These are phyloP conservation scores for Cassiopea andromeda DNA, from an alignment of 30 jellyfish, hydroid and myxozoan genomes.

Conservation along the genomic window DNA sequence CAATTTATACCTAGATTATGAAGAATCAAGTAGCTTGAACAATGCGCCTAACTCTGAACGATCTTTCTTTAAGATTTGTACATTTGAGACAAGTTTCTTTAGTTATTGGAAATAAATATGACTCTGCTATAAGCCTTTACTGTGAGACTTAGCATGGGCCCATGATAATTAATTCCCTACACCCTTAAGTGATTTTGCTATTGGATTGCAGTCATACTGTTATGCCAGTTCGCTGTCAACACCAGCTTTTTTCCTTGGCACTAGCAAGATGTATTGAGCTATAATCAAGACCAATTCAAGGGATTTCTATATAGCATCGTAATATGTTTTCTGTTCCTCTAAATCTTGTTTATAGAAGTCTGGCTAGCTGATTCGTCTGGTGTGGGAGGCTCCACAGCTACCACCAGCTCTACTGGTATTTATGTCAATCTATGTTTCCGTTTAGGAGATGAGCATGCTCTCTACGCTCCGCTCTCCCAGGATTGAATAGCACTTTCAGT, in stretches of 20 bases:
- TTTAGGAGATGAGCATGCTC: conserved; percentile 13
- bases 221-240: neutral
- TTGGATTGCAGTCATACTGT: no score
- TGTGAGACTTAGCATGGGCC: no score
- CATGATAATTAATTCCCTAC: no score
- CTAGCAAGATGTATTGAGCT: neutral
- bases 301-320: conserved; percentile 16
- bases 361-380: conserved; percentile 59
- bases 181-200: no score
- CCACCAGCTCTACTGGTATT: conserved; percentile 73
- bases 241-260: conserved; percentile 14
- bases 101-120: no score
- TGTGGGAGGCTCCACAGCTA: conserved; percentile 56
- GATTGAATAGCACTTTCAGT: conserved; percentile 9
- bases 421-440: conserved; percentile 44
- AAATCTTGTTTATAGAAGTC: conserved; percentile 62
- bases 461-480: conserved; percentile 1
- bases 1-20: no score
- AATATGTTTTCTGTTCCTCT: conserved; percentile 50
- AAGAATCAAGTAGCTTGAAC: no score
- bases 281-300: neutral
- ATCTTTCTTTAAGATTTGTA: no score
- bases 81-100: no score
- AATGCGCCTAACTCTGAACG: no score
- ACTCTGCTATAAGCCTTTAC: no score